Conservation (phyloP, 2,888 invertebrate species). For the Dryomyza anilis region DNA sequence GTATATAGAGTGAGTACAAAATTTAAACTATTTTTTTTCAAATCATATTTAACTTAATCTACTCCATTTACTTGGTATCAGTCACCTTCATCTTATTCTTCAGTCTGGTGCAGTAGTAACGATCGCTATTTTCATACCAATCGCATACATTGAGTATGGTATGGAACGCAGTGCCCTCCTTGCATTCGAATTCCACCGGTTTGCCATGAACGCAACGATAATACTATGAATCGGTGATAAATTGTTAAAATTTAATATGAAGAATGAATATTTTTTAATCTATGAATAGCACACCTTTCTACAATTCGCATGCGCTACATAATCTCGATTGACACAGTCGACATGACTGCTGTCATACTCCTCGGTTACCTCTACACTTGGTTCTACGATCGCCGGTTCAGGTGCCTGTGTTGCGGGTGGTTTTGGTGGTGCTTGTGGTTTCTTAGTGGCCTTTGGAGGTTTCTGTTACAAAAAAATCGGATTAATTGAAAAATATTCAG, state of each 20-base stretch:
- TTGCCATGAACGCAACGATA: slow-evolving; percentile 84
- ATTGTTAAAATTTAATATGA: neutral
- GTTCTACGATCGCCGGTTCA: slow-evolving; percentile 33
- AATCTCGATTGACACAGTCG: slow-evolving; percentile 65
- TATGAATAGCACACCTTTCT: slow-evolving; percentile 62
- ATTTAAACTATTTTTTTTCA: too few species aligned
- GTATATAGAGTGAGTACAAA: too few species aligned
- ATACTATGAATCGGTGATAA: slow-evolving; percentile 66
- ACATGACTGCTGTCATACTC: slow-evolving; percentile 43
- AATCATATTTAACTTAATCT: too few species aligned
- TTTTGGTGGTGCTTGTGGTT: slow-evolving; percentile 39
- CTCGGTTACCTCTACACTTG: slow-evolving; percentile 1
- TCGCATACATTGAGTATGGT: slow-evolving; percentile 74
- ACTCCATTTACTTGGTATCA: slow-evolving; percentile 34
- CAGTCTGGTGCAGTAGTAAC: slow-evolving; percentile 59
- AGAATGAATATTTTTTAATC: neutral
- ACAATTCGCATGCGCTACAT: slow-evolving; percentile 67
- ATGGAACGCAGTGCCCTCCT: slow-evolving; percentile 77
- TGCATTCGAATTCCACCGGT: slow-evolving; percentile 74
- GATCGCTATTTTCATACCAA: slow-evolving; percentile 77
- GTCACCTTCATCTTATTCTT: slow-evolving; percentile 43
- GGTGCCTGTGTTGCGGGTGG: slow-evolving; percentile 32
- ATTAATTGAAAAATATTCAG: too few species aligned
- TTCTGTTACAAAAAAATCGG: too few species aligned
- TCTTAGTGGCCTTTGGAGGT: slow-evolving; percentile 39